Base-by-base conservation (phyloP, 2,113 vertebrate genomes). In the Geococcyx californianus region DNA sequence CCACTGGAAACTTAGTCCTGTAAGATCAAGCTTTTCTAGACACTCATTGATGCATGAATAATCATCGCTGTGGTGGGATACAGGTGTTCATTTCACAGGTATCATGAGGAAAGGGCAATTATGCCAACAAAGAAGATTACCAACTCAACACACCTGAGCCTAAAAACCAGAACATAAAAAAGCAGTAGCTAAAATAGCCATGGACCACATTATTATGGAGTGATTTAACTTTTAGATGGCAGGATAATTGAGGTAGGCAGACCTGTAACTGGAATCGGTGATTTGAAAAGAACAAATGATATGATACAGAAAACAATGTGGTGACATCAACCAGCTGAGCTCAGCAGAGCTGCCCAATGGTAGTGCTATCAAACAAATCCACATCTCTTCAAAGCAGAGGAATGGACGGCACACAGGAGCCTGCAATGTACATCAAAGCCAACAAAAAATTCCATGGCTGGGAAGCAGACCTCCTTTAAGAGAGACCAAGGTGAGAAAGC, bases 361-460 rank as follows among this genome's bases (percentile, higher is more conserved):
- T 17, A 10, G 14, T 18, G 34, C 66, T 72, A 31, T 56, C 25
- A 20, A 31, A 62, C 9, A 18, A 25, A 69, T 3, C 21, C 7
- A 4, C 0, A 11, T 7, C 56, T 29, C 4, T 31, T 60, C 62
- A 29, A 24, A 63, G 38, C 2, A 1, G 44, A 2, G 33, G 34
- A 67, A 68, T 42, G 42, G 47, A 42, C 5, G 33, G 60, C 49
- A 51, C n/a, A 51, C 29, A 51, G 16, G 24, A 45, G 13, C 13
- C 18, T 2, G 11, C 62, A 63, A 11, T 0, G 0, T 11, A n/a
- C 40, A 45, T 4, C 33, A 10, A 36, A 70, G n/a, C 38, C 68
- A 77, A 45, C 1, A 24, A 24, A 70, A 24, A 25, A 34, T 11
- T 38, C 31, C 40, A 55, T 13, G 25, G 11, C 58, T 44, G 58